Base-by-base conservation (phyloP, 2,797 vertebrate genomes). In the Poeciliopsis infans region DNA sequence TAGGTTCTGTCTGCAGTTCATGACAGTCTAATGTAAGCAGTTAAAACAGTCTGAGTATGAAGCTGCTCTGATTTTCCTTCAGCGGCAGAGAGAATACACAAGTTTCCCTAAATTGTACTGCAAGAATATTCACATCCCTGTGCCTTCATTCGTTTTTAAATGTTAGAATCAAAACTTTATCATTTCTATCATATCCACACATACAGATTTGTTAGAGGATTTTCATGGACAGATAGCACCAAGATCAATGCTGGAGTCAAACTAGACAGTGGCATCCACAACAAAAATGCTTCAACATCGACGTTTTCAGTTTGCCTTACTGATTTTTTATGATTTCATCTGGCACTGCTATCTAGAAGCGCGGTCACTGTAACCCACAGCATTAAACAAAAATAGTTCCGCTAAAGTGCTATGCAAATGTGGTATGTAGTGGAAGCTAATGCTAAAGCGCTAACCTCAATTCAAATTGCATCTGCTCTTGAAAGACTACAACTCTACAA, bases 21-120 rank as follows among this genome's bases (percentile, higher is more conserved):
- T 79, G 55, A 79, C 51, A 43, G 47, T 74, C 72, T 81, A 79
- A 83, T 78, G 75, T 79, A 85, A 80, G 79, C 83, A 77, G 75
- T 61, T 76, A 69, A 79, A 77, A 72, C 23, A 55, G 57, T 36
- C 41, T 36, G 55, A 81, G 66, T 7, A 13, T 77, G 57, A 82
- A 75, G 82, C 55, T 55, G 70, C 45, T 7, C 11, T 36, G n/a
- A 7, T 20, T 66, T 13, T 47, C 41, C 47, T 15, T 46, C 74
- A 64, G 74, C 1, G 16, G 33, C 10, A 64, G 61, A 36, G 20
- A 68, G 33, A 36, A 25, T 53, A 36, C 47, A 25, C 59, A 76
- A 7, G 39, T 41, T 39, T 23, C 36, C 31, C 46, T 25, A 20
- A 8, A 36, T 16, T 33, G 7, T 61, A 61, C 59, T 33, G 15